These are phyloP conservation scores for Protobothrops mucrosquamatus DNA, from an alignment of 2,113 vertebrate species.

Conservation along the genomic window DNA sequence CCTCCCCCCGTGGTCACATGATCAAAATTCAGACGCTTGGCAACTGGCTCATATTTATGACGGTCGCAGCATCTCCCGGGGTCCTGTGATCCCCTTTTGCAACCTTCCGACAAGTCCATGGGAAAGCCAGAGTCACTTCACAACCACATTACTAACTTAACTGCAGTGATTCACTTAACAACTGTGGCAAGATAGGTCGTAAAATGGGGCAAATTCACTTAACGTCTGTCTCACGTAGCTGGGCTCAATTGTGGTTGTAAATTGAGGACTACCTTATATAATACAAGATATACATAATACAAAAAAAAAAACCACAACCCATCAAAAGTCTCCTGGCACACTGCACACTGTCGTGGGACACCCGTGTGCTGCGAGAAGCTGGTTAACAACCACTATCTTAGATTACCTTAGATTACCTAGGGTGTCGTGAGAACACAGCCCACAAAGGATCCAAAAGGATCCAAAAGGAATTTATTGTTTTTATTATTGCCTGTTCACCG, in stretches of 20 bases:
- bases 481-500: too few relatives aligned
- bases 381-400: too few relatives aligned
- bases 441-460: neutral
- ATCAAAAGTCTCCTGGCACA: neutral
- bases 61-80: accelerated
- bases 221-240: neutral
- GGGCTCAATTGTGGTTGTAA: neutral
- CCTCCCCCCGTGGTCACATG: neutral
- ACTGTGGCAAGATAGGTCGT: neutral
- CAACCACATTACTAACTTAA: neutral
- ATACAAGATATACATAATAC: neutral
- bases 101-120: neutral
- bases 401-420: too few relatives aligned
- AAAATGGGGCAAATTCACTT: neutral
- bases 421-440: neutral
- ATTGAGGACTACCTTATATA: neutral
- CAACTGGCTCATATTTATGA: neutral
- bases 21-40: neutral
- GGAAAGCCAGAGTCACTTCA: neutral
- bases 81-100: neutral
- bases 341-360: neutral
- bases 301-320: neutral
- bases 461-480: too few relatives aligned
- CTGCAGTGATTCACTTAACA: neutral
- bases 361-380: neutral